Evolutionary conservation across 2,113 vertebrate species (phyloP), one percentile per base, ranked within the genome.

Genomic region (Rhinoderma darwinii): DNA sequence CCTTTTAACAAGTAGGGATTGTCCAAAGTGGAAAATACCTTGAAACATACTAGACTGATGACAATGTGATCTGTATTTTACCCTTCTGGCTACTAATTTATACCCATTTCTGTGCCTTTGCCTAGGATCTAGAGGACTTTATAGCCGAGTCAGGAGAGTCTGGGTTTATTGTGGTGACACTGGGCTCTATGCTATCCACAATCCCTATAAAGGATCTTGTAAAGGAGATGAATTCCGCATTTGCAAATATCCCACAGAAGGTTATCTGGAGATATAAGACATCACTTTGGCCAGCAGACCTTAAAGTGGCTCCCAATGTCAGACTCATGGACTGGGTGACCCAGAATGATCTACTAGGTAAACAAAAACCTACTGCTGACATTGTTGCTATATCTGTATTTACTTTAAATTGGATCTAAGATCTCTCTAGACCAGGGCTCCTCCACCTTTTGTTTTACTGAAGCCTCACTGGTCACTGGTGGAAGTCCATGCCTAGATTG

Each of bases 291-390:
- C 87, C 92, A 10, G 63, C 87, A 63, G 85, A 92, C 7, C 37
- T 94, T 73, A 88, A 88, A 70, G 82, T 79, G 70, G 85, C 91
- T 43, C 81, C 88, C 15, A 93, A 90, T 82, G 32, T 92, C 35
- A 92, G 83, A 54, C 78, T 90, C 8, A 75, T 84, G 86, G 88
- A 90, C 68, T 90, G 83, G 91, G 86, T 93, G 9, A 86, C 88
- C 72, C 88, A 89, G n/a, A 90, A 94, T 88, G 90, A 95, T 81
- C 41, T 84, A 56, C 74, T 92, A 47, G 89, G 89, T 93, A 43
- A 43, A 3, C 82, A 93, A 93, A 92, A 14, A 88, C 50, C 92
- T 96, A 17, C 92, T 95, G 44, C 90, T 95, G 74, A 95, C 92
- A 5, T n/a, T n/a, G n/a, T n/a, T n/a, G n/a, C n/a, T n/a, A n/a